Conservation (phyloP, 1,140 invertebrate genomes). For the Halesus radiatus region DNA sequence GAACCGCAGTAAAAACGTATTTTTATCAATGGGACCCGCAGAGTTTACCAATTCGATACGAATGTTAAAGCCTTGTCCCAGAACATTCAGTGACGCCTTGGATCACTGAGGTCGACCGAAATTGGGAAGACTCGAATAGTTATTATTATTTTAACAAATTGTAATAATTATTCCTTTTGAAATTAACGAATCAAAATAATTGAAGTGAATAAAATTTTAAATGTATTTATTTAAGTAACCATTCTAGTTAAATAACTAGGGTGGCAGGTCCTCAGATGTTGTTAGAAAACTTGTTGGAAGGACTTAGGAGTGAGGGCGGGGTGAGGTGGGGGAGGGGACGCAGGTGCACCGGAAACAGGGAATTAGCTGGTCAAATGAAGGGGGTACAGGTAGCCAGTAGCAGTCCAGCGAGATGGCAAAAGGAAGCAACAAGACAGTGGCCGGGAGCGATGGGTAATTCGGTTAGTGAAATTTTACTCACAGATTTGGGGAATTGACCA, state of each 20-base stretch:
- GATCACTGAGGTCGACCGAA: not conserved
- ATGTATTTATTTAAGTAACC: no score
- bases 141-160: no score
- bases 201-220: no score
- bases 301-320: not conserved
- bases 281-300: not conserved
- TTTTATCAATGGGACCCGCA: not conserved
- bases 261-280: not conserved
- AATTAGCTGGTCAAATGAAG: slow-evolving; percentile 30
- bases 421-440: no score
- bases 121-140: not conserved
- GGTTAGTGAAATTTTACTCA: no score
- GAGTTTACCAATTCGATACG: not conserved
- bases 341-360: slow-evolving; percentile 24
- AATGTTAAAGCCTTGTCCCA: not conserved
- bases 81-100: not conserved
- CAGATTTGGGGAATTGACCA: no score
- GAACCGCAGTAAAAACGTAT: slow-evolving; percentile 3
- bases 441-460: no score
- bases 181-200: no score
- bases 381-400: not conserved
- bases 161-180: no score
- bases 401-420: no score
- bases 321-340: not conserved
- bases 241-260: no score